A percentile compares a stretch with the other conserved stretches of the same genome.
phyloP scores from a whole-genome alignment of 2,888 invertebrate genomes.

The Phragmatobia fuliginosa region DNA sequence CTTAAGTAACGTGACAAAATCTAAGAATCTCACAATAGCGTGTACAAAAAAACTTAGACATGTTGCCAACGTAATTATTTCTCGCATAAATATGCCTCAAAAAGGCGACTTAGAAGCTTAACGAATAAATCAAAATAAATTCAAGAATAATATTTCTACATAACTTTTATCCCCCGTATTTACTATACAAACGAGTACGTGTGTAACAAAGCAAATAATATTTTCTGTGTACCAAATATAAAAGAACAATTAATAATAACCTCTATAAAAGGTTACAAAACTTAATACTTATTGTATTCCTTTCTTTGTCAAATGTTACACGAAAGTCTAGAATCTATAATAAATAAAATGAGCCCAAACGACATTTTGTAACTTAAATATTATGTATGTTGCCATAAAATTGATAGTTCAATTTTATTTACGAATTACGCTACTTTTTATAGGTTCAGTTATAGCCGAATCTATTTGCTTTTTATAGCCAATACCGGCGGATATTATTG shows the following conservation, averaged over 20 bases:
- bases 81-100: neutral
- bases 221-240: constrained; percentile 4
- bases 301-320: constrained; percentile 12
- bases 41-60: no score
- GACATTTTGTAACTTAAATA: no score
- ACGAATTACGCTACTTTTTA: constrained; percentile 36
- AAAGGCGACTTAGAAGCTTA: neutral
- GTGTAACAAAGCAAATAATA: neutral
- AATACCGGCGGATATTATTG: constrained; percentile 27
- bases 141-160: neutral
- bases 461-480: constrained; percentile 29
- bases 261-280: constrained; percentile 13
- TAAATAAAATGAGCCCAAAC: constrained; percentile 14
- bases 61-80: neutral
- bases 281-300: constrained; percentile 11
- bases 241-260: constrained; percentile 17
- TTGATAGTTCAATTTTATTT: constrained; percentile 42
- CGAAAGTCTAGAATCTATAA: constrained; percentile 18
- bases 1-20: neutral
- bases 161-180: neutral
- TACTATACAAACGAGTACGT: neutral
- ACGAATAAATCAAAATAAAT: neutral
- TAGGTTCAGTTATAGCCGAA: constrained; percentile 22
- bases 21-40: no score
- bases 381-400: constrained; percentile 33